Conservation (phyloP, 2,888 invertebrate genomes). For the Didymodactylos carnosus region DNA sequence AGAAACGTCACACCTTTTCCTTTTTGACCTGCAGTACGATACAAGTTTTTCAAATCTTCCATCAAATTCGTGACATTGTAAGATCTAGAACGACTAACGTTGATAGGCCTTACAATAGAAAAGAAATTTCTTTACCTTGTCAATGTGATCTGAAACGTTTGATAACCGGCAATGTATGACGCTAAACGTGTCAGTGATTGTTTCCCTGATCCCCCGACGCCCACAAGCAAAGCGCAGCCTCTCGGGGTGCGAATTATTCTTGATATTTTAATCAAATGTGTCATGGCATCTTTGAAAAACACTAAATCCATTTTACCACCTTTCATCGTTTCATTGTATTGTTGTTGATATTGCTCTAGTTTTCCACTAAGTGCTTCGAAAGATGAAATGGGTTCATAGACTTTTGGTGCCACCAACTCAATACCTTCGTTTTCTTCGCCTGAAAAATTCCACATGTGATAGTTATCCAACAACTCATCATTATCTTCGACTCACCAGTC, state of each 20-base stretch:
- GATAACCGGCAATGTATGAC: constrained; percentile 86
- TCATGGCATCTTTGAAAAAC: constrained; percentile 58
- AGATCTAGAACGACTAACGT: constrained; percentile 38
- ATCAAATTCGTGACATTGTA: constrained; percentile 86
- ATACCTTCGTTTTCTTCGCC: constrained; percentile 77
- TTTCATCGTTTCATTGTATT: constrained; percentile 33
- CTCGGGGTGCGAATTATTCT: constrained; percentile 76
- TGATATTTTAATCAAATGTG: constrained; percentile 77
- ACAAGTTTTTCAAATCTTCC: constrained; percentile 75
- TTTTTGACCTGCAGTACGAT: constrained; percentile 75
- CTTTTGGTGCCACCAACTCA: constrained; percentile 85
- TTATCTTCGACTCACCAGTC: too few species aligned
- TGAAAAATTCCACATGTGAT: too few species aligned
- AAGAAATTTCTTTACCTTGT: constrained; percentile 50
- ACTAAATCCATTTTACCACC: constrained; percentile 34
- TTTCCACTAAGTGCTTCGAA: constrained; percentile 49
- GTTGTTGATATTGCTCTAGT: constrained; percentile 25
- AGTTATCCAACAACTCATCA: too few species aligned
- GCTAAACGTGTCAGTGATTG: constrained; percentile 84
- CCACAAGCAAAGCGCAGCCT: constrained; percentile 83
- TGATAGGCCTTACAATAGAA: background rate
- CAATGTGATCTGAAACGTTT: constrained; percentile 78
- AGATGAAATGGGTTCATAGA: constrained; percentile 61
- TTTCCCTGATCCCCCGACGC: constrained; percentile 88
- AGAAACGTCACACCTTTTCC: constrained; percentile 90